These are phyloP conservation scores for Carterocephalus palaemon DNA, from an alignment of 2,888 invertebrate species.

Conservation along the genomic window DNA sequence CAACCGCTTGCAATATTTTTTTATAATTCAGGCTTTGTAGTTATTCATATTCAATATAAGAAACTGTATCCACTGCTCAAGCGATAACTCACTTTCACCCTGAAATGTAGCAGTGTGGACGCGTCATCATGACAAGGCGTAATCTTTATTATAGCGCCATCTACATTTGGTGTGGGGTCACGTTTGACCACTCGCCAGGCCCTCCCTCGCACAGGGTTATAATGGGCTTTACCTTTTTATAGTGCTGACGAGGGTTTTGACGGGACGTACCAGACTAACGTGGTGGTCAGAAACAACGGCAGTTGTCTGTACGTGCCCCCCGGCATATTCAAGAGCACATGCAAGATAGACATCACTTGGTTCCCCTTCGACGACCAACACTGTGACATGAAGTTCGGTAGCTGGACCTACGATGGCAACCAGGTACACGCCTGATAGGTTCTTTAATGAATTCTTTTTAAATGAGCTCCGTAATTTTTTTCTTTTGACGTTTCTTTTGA, in stretches of 20 bases:
- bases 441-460: slow-evolving; percentile 8
- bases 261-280: slow-evolving; percentile 99
- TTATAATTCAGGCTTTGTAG: too few species aligned
- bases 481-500: too few species aligned
- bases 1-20: too few species aligned
- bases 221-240: slow-evolving; percentile 52
- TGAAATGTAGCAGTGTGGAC: too few species aligned
- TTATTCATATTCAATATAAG: too few species aligned
- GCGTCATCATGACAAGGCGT: too few species aligned
- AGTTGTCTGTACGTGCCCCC: slow-evolving; percentile 99
- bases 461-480: slow-evolving; percentile 4
- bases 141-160: too few species aligned
- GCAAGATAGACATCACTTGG: slow-evolving; percentile 99
- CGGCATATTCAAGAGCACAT: slow-evolving; percentile 99
- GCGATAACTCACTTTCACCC: too few species aligned
- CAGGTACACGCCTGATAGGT: slow-evolving; percentile 81
- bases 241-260: slow-evolving; percentile 99
- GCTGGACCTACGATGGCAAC: slow-evolving; percentile 99
- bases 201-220: too few species aligned
- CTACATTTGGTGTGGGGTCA: too few species aligned
- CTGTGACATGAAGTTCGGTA: slow-evolving; percentile 99
- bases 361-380: slow-evolving; percentile 99
- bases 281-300: slow-evolving; percentile 99
- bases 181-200: too few species aligned
- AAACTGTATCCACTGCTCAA: too few species aligned